Base-by-base conservation (phyloP, 2,113 vertebrate species). In the Dicrurus megarhynchus region DNA sequence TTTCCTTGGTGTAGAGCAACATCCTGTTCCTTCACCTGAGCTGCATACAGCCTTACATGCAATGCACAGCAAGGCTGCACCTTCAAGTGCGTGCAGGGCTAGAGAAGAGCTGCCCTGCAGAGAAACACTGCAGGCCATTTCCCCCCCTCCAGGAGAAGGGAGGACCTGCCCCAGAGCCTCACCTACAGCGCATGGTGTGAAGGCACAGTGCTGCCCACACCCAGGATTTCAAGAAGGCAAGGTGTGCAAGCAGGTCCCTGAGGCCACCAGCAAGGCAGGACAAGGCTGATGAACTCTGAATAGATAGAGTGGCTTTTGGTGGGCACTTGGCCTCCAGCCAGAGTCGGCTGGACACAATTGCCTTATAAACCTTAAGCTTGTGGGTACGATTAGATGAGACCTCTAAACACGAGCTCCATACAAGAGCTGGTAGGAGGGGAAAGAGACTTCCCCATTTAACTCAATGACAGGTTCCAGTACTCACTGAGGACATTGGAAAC, bases 121-220 rank as follows among this genome's bases (percentile, higher is more conserved):
- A 78, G 28, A 49, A 84, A 11, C 7, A 7, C 14, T n/a, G 28
- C 24, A 59, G 20, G 9, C 10, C 52, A 15, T 37, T 32, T 44
- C 19, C 15, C 16, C 39, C 6, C 7, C 13, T 33, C 35, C 2
- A 2, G 32, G 20, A 44, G 35, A 10, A 50, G 11, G 15, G 6
- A 8, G 13, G 8, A 7, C 6, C 39, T 59, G 27, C 14, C 28
- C 30, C 44, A 37, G 33, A 68, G 30, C 24, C 30, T n/a, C 13
- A 33, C 7, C 23, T 23, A 1, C 5, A 1, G 32, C 0, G 0
- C 1, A 0, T 17, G 27, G 16, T 19, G 16, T 12, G 68, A 77
- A 47, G 49, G 16, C 27, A 44, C 4, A 1, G 20, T 23, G 55
- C 21, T 70, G 22, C 56, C 47, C 55, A 26, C 23, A 49, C 5